Conservation (phyloP, 2,888 invertebrate species). For the Drosophila neonasuta region DNA sequence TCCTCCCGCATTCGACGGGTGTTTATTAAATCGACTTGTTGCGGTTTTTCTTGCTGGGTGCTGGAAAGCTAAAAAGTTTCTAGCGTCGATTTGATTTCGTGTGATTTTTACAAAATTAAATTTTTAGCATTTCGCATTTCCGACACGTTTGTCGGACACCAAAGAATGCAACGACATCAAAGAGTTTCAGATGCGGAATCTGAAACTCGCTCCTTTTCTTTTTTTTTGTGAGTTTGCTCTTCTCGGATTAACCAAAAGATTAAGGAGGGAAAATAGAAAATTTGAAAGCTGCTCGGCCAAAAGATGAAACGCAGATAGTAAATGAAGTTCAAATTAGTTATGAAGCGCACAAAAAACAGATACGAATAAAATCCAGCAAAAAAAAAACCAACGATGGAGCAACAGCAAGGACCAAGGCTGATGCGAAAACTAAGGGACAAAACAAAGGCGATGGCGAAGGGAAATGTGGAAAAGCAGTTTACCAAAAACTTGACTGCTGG, state of each 20-base stretch:
- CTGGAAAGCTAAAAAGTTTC: conserved; percentile 41
- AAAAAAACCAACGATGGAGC: conserved; percentile 27
- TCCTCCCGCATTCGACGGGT: conserved; percentile 28
- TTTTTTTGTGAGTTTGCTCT: not conserved
- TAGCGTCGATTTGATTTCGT: conserved; percentile 53
- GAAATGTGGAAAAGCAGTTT: conserved; percentile 40
- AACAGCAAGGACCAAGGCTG: not conserved
- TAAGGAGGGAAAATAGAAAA: conserved; percentile 18
- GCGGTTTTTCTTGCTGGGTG: conserved; percentile 37
- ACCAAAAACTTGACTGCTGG: conserved; percentile 51
- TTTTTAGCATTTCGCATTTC: conserved; percentile 42
- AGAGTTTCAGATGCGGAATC: conserved; percentile 29
- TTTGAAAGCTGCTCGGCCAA: conserved; percentile 22
- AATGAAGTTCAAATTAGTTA: conserved; percentile 75
- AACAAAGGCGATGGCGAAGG: conserved; percentile 22
- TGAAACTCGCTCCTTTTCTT: conserved; percentile 9
- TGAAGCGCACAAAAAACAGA: conserved; percentile 53
- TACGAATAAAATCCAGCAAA: conserved; percentile 28
- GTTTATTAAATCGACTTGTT: conserved; percentile 68
- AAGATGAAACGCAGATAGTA: conserved; percentile 58
- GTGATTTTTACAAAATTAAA: conserved; percentile 55
- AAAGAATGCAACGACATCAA: conserved; percentile 35
- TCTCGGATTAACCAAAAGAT: conserved; percentile 9
- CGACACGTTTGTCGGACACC: conserved; percentile 40
- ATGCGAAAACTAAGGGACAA: conserved; percentile 9